Conservation (phyloP, 2,797 vertebrate genomes). For the Oreochromis mossambicus region DNA sequence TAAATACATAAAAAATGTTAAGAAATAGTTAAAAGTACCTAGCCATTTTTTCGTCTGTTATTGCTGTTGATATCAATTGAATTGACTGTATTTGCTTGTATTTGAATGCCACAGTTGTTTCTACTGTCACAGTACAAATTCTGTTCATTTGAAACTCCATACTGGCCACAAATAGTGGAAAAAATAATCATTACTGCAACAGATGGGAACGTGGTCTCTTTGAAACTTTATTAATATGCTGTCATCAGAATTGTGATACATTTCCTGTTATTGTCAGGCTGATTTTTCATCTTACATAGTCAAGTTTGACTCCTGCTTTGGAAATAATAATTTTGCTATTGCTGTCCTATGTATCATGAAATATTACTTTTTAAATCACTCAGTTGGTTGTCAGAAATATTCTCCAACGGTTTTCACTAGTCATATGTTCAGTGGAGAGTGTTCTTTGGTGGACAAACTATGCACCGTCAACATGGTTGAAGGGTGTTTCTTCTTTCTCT, state of each 20-base stretch:
- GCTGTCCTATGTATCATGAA: neutral
- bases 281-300: neutral
- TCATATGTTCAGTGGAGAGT: neutral
- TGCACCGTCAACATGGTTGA: neutral
- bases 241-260: neutral
- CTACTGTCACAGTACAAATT: slow-evolving; percentile 5
- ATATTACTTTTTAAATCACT: neutral
- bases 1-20: neutral
- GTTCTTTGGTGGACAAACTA: neutral
- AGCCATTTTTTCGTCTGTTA: neutral
- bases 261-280: neutral
- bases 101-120: neutral
- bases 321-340: neutral
- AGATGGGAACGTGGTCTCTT: neutral
- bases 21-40: neutral
- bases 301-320: neutral
- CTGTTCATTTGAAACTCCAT: slow-evolving; percentile 25
- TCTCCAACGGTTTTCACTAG: neutral
- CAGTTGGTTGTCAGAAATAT: neutral
- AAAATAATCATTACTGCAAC: slow-evolving; percentile 29
- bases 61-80: neutral
- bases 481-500: neutral
- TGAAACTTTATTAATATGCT: slow-evolving; percentile 2
- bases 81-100: neutral
- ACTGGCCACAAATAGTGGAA: neutral